These are phyloP conservation scores for Ploceus nigricollis DNA, from an alignment of 2,113 vertebrate genomes.

Conservation along the genomic window DNA sequence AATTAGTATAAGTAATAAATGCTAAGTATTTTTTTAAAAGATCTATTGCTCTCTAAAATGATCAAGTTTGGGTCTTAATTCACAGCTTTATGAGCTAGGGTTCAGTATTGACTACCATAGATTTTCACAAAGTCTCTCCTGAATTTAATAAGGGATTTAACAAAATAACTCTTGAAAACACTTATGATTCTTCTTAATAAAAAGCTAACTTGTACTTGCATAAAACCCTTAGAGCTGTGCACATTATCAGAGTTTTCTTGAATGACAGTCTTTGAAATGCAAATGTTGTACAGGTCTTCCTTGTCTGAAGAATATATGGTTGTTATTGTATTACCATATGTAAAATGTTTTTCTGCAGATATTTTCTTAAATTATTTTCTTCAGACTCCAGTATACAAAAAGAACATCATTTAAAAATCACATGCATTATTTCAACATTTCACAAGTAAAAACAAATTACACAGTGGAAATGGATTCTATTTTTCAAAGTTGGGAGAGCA, in stretches of 20 bases:
- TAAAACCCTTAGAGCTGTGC: background rate
- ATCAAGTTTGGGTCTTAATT: conserved; percentile 12
- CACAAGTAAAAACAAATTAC: background rate
- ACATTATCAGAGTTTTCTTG: background rate
- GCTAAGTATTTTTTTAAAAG: conserved; percentile 21
- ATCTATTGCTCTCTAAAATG: background rate
- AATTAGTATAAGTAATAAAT: conserved; percentile 39
- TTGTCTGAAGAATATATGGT: background rate
- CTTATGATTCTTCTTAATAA: background rate
- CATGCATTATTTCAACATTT: background rate
- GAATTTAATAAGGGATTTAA: conserved; percentile 37
- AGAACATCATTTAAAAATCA: background rate
- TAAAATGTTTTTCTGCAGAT: conserved; percentile 29
- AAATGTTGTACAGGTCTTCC: background rate
- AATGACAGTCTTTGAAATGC: conserved; percentile 40
- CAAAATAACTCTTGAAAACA: conserved; percentile 12
- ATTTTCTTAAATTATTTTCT: background rate
- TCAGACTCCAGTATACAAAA: background rate
- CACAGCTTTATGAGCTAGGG: background rate
- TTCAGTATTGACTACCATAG: background rate
- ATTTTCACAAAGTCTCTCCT: background rate
- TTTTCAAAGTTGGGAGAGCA: background rate
- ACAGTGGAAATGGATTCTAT: background rate
- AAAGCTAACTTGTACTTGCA: background rate
- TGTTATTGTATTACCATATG: conserved; percentile 14